phyloP scores from a whole-genome alignment of 2,113 vertebrate genomes.

The Neolamprologus fasciatus region DNA sequence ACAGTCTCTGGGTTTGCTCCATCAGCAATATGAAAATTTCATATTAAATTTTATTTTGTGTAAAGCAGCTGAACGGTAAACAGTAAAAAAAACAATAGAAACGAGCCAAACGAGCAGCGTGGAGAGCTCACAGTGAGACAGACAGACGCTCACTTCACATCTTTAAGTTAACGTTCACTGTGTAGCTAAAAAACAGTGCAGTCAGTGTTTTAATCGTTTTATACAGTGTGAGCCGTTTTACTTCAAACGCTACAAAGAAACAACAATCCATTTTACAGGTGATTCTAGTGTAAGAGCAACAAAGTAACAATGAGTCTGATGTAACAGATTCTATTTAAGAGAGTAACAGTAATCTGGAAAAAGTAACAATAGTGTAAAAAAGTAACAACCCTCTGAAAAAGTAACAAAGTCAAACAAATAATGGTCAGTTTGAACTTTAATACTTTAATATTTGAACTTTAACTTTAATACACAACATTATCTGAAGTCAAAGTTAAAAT shows the following conservation, averaged over 20 bases:
- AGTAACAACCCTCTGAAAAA: background rate
- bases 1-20: background rate
- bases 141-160: background rate
- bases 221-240: background rate
- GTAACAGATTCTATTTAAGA: background rate
- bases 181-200: background rate
- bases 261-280: fast-evolving
- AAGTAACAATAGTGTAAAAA: background rate
- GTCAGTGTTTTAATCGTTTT: background rate
- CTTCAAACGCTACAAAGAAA: background rate
- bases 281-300: background rate
- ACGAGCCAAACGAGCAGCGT: fast-evolving
- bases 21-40: background rate
- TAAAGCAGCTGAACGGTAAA: background rate
- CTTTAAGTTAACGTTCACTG: fast-evolving
- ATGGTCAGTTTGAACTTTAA: background rate
- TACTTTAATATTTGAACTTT: background rate
- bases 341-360: background rate
- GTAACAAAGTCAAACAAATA: background rate
- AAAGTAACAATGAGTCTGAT: background rate
- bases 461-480: fast-evolving
- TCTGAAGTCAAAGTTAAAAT: background rate
- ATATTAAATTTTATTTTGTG: background rate
- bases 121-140: fast-evolving
- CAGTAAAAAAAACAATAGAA: fast-evolving